Evolutionary conservation across 2,113 vertebrate genomes (phyloP).

Genomic region (Vanacampus margaritifer): DNA sequence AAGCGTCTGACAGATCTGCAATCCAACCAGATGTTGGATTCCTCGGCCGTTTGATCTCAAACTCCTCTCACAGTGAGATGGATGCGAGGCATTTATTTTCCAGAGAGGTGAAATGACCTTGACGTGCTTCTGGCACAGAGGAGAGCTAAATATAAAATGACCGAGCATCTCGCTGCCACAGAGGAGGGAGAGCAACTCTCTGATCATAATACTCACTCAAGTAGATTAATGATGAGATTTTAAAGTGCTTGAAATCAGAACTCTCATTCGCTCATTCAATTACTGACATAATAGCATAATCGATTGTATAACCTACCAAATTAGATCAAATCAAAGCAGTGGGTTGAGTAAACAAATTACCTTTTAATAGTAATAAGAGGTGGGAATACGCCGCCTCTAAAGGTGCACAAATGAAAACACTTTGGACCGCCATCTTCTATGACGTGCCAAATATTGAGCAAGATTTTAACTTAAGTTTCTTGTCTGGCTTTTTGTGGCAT

Average conservation of each 20-base stretch:
- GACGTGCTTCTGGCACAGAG: slow-evolving; percentile 3
- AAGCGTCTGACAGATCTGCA: slow-evolving; percentile 38
- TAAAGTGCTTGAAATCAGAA: neutral
- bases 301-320: neutral
- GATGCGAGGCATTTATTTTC: slow-evolving; percentile 15
- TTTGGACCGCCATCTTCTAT: neutral
- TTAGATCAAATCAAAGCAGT: neutral
- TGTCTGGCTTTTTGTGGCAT: neutral
- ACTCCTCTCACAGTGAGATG: slow-evolving; percentile 36
- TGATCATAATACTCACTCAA: neutral
- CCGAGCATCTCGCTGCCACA: neutral
- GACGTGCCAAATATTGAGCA: neutral
- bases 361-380: neutral
- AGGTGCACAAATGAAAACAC: neutral
- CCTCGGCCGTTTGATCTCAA: slow-evolving; percentile 37
- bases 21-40: slow-evolving; percentile 45
- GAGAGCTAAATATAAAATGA: neutral
- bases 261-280: neutral
- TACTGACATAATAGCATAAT: neutral
- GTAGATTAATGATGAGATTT: neutral
- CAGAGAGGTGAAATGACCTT: slow-evolving; percentile 30
- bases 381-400: neutral
- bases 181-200: neutral
- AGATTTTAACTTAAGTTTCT: neutral
- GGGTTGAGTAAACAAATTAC: neutral